Base-by-base conservation (phyloP, 2,888 invertebrate species). In the Tineola bisselliella region DNA sequence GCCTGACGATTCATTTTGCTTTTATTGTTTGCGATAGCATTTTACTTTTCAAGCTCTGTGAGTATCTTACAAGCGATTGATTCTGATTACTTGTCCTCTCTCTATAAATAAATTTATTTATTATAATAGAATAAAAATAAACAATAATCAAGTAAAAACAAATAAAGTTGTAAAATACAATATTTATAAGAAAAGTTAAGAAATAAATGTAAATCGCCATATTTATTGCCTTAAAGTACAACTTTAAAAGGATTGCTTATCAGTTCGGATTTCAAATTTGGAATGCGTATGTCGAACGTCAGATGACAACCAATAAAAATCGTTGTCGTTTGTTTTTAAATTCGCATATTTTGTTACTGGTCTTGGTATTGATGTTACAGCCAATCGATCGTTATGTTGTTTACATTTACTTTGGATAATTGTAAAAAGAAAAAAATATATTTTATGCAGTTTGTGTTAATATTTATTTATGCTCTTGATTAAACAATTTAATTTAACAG, bases 301-400 rank as follows among this genome's bases (percentile, higher is more conserved):
- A 66, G 66, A 67, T 66, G 71, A 69, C 70, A 70, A 66, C 61
- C 64, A 56, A 72, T 73, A 74, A 73, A 71, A 67, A 56, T 30
- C 56, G 56, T 56, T 71, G 72, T 71, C 69, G 62, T 70, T 71
- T 71, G 67, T 69, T 67, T 69, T 56, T 66, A 63, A 63, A 70
- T 71, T 69, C 69, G 66, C 69, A 71, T 70, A 69, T 66, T 64
- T 62, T 62, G 30, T 56, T 56, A 52, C 52, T 52, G 52, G 52
- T 52, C 52, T 52, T 52, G 52, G 18, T 11, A 17, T 52, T 52
- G 18, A 10, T 52, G 18, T 17, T 52, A 17, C 52, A 52, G 13
- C 52, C 15, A 43, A 43, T 43, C 43, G 43, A 43, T 43, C 43
- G 43, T 43, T 43, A 43, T 43, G 43, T 8, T 43, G 43, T 43